Conservation (phyloP, 2,797 vertebrate species). For the Darevskia mixta region DNA sequence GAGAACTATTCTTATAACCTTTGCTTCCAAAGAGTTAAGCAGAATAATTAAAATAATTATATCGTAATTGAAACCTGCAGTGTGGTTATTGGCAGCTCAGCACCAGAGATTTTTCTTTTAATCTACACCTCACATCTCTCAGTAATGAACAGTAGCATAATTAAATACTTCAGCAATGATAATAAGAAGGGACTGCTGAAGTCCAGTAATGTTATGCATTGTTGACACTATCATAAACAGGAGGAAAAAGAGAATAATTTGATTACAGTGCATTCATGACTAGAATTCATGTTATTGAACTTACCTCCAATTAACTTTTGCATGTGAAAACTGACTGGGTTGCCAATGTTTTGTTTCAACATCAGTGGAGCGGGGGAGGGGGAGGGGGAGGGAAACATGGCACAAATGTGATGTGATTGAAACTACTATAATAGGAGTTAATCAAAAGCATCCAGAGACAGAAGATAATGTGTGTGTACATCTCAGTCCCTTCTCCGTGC, state of each 20-base stretch:
- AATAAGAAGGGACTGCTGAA: conserved; percentile 56
- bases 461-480: not conserved
- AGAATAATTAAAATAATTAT: conserved; percentile 67
- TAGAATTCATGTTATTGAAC: conserved; percentile 52
- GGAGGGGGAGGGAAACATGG: conserved; percentile 24
- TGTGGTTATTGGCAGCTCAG: conserved; percentile 61
- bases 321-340: conserved; percentile 17
- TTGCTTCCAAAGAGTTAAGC: conserved; percentile 69
- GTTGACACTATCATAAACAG: conserved; percentile 56
- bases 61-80: conserved; percentile 68
- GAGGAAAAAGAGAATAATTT: conserved; percentile 62
- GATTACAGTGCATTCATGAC: conserved; percentile 55
- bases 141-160: conserved; percentile 61
- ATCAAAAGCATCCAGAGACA: conserved; percentile 31
- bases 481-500: conserved; percentile 14
- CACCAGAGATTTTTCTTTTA: conserved; percentile 69
- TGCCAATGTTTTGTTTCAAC: conserved; percentile 57
- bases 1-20: conserved; percentile 60
- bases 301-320: conserved; percentile 43
- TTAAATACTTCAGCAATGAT: conserved; percentile 63
- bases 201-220: conserved; percentile 46
- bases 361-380: conserved; percentile 55
- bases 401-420: conserved; percentile 34
- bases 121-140: conserved; percentile 64
- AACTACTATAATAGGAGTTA: conserved; percentile 40